These are phyloP conservation scores for Apteryx mantelli DNA, from an alignment of 2,113 vertebrate species.

Conservation along the genomic window DNA sequence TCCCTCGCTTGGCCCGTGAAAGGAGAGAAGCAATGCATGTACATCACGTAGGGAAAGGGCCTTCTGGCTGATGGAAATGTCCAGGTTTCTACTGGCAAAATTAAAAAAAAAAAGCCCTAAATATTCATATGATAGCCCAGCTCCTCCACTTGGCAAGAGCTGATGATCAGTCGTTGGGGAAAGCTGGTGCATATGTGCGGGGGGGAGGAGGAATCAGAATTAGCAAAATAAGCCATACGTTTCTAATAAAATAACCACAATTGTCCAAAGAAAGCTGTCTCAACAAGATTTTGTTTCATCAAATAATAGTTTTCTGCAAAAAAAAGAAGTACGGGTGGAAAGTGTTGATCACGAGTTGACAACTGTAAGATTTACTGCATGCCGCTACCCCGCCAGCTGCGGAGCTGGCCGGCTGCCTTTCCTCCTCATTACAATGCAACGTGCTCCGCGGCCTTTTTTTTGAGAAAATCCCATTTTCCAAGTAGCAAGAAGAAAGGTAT, in stretches of 20 bases:
- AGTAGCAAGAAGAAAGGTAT: neutral
- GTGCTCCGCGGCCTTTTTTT: accelerated
- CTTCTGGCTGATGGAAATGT: neutral
- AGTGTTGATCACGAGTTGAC: neutral
- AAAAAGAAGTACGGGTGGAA: neutral
- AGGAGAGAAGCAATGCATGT: neutral
- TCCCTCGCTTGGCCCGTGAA: neutral
- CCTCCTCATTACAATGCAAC: neutral
- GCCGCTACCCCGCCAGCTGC: neutral
- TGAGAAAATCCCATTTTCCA: neutral
- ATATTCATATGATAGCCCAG: neutral
- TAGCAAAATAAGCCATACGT: neutral
- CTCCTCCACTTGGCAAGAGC: neutral
- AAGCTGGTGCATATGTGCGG: neutral
- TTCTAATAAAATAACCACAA: neutral
- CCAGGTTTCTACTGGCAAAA: too few relatives aligned
- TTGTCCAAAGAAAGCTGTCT: neutral
- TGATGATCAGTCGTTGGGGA: neutral
- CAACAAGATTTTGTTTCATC: neutral
- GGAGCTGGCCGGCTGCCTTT: neutral
- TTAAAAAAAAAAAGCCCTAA: neutral
- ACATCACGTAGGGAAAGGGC: neutral
- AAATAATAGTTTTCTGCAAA: neutral
- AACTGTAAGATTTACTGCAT: accelerated
- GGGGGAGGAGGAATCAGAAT: neutral